Evolutionary conservation across 2,113 vertebrate species (phyloP).

Genomic region (Pardalotus punctatus): DNA sequence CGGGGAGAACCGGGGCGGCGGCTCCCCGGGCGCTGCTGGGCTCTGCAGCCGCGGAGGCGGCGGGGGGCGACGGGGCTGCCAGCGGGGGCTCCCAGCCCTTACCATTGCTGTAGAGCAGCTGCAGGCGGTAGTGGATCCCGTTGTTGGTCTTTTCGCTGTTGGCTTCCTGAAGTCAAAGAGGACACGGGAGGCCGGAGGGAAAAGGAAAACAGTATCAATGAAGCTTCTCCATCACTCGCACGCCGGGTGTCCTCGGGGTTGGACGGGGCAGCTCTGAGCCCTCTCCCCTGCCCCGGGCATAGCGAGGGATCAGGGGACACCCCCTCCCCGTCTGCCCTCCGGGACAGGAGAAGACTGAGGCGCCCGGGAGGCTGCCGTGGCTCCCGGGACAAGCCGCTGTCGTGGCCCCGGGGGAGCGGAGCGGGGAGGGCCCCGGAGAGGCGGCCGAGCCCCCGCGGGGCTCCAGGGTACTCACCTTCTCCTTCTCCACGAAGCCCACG

Average conservation of each 20-base stretch:
- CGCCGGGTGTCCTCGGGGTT: not conserved
- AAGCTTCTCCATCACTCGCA: not conserved
- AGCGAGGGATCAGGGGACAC: not conserved
- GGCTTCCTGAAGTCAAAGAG: slow-evolving; percentile 84
- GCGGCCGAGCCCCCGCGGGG: not conserved
- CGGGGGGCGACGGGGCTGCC: not conserved
- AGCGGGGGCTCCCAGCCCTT: slow-evolving; percentile 55
- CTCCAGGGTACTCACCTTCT: slow-evolving; percentile 84
- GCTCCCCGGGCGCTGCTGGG: not conserved
- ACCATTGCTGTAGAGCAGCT: slow-evolving; percentile 99
- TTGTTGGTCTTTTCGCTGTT: slow-evolving; percentile 99
- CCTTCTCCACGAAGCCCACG: slow-evolving; percentile 96
- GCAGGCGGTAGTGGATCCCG: slow-evolving; percentile 97
- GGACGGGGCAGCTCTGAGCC: not conserved
- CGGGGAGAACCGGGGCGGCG: not conserved
- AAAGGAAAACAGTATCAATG: not conserved
- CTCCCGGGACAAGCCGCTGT: not conserved
- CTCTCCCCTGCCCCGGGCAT: not conserved
- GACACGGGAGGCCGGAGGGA: slow-evolving; percentile 63
- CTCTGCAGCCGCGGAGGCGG: not conserved
- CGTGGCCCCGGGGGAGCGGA: not conserved
- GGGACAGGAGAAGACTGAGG: not conserved
- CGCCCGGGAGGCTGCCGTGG: not conserved
- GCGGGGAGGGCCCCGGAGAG: not conserved
- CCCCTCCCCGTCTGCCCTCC: not conserved